Evolutionary conservation across 1,140 invertebrate genomes (phyloP).

Genomic region (Halesus radiatus): DNA sequence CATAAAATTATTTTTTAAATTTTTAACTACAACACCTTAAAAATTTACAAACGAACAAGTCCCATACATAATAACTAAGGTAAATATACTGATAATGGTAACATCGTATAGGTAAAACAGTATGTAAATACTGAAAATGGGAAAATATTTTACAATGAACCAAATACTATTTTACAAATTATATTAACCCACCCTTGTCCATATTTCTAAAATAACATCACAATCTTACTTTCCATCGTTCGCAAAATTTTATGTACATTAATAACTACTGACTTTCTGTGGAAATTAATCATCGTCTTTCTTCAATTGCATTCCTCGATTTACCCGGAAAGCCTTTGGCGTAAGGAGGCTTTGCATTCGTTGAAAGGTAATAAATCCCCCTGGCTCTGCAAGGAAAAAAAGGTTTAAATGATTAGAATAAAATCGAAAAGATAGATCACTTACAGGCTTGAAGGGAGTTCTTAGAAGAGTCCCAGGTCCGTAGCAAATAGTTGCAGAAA

Average conservation of each 20-base stretch:
- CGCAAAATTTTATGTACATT: not conserved
- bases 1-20: no score
- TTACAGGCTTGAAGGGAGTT: no score
- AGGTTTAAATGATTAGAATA: not conserved
- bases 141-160: not conserved
- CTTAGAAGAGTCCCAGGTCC: no score
- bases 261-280: conserved; percentile 6
- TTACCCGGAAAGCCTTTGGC: conserved; percentile 84
- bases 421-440: no score
- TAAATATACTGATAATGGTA: not conserved
- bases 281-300: not conserved
- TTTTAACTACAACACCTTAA: no score
- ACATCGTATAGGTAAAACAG: no score
- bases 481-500: no score
- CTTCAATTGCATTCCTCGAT: conserved; percentile 53
- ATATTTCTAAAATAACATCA: no score
- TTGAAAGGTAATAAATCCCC: conserved; percentile 87
- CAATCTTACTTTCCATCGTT: not conserved
- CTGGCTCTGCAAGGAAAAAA: conserved; percentile 74
- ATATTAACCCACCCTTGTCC: no score
- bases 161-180: no score
- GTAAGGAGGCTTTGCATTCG: conserved; percentile 86
- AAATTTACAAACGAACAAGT: no score
- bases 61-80: not conserved
- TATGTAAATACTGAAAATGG: not conserved